phyloP scores from a whole-genome alignment of 2,888 invertebrate species.

The Idaea dimidiata region DNA sequence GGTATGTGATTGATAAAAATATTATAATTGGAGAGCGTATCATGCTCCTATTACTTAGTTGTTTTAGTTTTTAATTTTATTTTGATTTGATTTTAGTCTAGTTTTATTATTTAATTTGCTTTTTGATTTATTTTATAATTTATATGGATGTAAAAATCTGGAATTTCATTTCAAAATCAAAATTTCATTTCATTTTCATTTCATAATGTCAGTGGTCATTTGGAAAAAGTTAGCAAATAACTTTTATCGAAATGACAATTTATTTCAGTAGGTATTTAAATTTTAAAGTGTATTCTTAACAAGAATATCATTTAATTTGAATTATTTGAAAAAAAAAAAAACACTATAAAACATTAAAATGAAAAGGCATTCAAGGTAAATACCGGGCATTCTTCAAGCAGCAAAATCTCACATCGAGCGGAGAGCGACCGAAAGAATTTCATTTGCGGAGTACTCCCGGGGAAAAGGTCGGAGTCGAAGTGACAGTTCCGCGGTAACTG shows the following conservation, averaged over 20 bases:
- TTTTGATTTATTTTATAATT: too few relatives aligned
- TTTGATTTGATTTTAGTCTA: too few relatives aligned
- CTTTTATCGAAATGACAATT: too few relatives aligned
- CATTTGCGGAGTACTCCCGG: neutral
- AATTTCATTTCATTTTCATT: too few relatives aligned
- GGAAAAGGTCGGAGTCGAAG: neutral
- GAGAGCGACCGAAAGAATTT: neutral
- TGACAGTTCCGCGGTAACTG: neutral
- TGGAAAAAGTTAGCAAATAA: too few relatives aligned
- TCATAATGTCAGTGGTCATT: neutral
- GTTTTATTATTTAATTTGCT: too few relatives aligned
- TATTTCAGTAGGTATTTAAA: neutral
- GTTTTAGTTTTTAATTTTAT: too few relatives aligned
- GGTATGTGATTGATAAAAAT: neutral
- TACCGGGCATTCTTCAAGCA: neutral
- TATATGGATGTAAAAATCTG: too few relatives aligned
- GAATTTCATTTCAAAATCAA: too few relatives aligned
- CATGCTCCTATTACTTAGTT: too few relatives aligned
- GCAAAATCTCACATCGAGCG: neutral
- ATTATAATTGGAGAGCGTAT: too few relatives aligned
- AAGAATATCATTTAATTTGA: neutral
- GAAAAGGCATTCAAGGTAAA: conserved; percentile 1
- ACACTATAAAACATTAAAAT: neutral
- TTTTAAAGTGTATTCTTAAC: neutral
- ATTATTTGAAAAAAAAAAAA: neutral